Base-by-base conservation (phyloP, 2,113 vertebrate species). In the Kryptolebias marmoratus region DNA sequence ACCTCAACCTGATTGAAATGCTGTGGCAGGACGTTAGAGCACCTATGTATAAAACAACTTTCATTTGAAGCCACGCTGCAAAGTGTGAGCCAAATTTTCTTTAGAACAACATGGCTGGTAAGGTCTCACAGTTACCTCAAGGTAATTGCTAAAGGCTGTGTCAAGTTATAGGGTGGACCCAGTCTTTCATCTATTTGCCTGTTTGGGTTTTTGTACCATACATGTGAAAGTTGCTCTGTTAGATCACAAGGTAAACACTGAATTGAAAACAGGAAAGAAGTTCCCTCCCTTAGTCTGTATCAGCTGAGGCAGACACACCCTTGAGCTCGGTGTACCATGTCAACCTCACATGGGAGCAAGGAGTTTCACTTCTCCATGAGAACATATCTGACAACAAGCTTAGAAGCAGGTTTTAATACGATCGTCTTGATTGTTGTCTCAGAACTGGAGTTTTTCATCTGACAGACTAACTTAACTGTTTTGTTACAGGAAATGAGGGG, bases 311-410 rank as follows among this genome's bases (percentile, higher is more conserved):
- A 8, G 73, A 71, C 58, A 80, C 75, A 58, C 64, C 75, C 71
- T 52, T 9, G 18, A 49, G 47, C 56, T 79, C 52, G n/a, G 3
- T 16, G 31, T 30, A 54, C 59, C 67, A 44, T 66, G 73, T 52
- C 42, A 18, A 11, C 50, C 48, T 75, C 59, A 45, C 54, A 22
- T 14, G 16, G 32, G 30, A 13, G 61, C n/a, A 53, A 22, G 1
- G 30, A 66, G 72, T 88, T 86, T 86, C 79, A 78, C 79, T 80
- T 84, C 73, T 61, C 11, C 30, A 50, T 73, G 48, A 3, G 14
- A 58, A 44, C 39, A 61, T 48, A 64, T 52, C 11, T n/a, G 52
- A 48, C 8, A 39, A 44, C 49, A 22, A 22, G 22, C 22, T 22
- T 22, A 22, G 22, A 22, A 22, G 32, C 57, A 16, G 54, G 16